A percentile compares a stretch with the other conserved stretches of the same genome.
Evolutionary conservation across 2,113 vertebrate species (phyloP).

Genomic region (Mormoops blainvillei): DNA sequence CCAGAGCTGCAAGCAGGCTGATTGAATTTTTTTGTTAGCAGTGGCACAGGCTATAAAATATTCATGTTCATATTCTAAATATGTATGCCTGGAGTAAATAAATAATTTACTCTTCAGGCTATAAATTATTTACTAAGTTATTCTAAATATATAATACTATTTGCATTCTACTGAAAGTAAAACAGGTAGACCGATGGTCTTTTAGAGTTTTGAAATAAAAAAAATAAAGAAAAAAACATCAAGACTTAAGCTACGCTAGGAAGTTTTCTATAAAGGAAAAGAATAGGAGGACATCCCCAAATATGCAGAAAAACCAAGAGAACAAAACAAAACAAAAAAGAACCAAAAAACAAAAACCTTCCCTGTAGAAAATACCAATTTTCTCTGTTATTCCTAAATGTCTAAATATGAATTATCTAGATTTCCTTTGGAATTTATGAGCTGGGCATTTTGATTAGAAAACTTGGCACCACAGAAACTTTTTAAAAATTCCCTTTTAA

Average conservation of each 20-base stretch:
- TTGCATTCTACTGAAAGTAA: slow-evolving; percentile 66
- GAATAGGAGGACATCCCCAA: not conserved
- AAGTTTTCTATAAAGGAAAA: not conserved
- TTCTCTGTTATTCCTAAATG: not conserved
- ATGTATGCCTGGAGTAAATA: slow-evolving; percentile 65
- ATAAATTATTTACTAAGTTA: slow-evolving; percentile 69
- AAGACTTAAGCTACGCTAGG: not conserved
- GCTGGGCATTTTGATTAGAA: slow-evolving; percentile 34
- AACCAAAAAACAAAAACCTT: not conserved
- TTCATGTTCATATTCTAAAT: slow-evolving; percentile 65
- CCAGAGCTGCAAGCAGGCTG: not conserved
- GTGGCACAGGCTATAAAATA: slow-evolving; percentile 53
- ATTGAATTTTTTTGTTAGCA: slow-evolving; percentile 50
- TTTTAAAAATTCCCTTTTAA: not conserved
- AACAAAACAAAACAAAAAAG: not conserved
- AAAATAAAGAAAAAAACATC: not conserved
- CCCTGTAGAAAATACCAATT: not conserved
- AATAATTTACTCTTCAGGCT: slow-evolving; percentile 58
- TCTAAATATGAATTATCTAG: not conserved
- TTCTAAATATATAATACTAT: slow-evolving; percentile 66
- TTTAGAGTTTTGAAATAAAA: slow-evolving; percentile 9
- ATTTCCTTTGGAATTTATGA: not conserved
- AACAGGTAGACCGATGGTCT: slow-evolving; percentile 43
- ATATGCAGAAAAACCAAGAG: not conserved
- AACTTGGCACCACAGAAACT: not conserved